phyloP scores from a whole-genome alignment of 35 echinoderm and acorn worm species.

The Ophioderma brevispina region DNA sequence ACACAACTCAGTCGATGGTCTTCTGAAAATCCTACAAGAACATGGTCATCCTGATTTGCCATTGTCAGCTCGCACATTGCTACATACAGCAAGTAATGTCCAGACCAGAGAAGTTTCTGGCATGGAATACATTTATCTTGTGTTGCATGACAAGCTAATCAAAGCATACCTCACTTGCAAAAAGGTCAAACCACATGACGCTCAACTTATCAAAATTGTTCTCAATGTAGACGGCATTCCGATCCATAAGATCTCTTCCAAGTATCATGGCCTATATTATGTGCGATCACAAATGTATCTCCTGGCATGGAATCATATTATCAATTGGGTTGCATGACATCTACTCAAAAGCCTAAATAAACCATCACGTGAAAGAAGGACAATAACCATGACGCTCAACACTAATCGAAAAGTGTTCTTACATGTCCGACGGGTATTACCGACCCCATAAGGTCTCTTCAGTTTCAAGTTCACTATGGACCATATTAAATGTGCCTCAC shows the following conservation, averaged over 20 bases:
- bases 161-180: slow-evolving; percentile 38
- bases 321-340: no score
- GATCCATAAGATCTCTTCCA: slow-evolving; percentile 12
- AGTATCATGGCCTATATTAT: slow-evolving; percentile 57
- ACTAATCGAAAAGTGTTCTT: no score
- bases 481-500: no score
- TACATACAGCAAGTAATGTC: slow-evolving; percentile 43
- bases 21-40: slow-evolving; percentile 59
- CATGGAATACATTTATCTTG: slow-evolving; percentile 69
- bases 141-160: slow-evolving; percentile 37
- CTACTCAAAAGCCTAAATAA: no score
- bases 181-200: background rate
- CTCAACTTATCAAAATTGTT: slow-evolving; percentile 8
- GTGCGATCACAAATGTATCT: slow-evolving; percentile 44
- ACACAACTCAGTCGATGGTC: slow-evolving; percentile 69
- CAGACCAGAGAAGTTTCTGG: slow-evolving; percentile 33
- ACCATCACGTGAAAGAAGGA: no score
- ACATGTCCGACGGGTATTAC: no score
- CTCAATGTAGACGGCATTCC: slow-evolving; percentile 70
- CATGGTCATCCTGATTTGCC: slow-evolving; percentile 56
- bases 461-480: slow-evolving; percentile 51
- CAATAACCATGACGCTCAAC: no score
- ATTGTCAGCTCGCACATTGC: slow-evolving; percentile 50
- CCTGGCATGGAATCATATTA: no score
- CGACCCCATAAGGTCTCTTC: slow-evolving; percentile 58